Conservation (phyloP, 2,888 invertebrate genomes). For the Rotaria socialis region DNA sequence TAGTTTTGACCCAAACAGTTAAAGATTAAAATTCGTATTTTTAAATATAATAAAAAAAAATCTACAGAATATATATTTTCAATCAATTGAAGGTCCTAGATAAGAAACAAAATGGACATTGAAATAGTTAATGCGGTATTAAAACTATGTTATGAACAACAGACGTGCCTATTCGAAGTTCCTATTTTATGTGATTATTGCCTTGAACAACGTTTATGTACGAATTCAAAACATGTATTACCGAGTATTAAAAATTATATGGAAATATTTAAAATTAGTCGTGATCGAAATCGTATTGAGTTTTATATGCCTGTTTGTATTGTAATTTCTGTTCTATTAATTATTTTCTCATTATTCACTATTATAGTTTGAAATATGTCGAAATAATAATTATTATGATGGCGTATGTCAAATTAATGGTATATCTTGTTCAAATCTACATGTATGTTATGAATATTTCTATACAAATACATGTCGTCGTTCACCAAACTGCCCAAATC, state of each 20-base stretch:
- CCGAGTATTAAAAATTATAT: conserved; percentile 19
- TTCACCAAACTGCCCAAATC: neutral
- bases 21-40: neutral
- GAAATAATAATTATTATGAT: neutral
- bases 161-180: neutral
- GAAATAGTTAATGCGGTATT: neutral
- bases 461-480: neutral
- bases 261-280: conserved; percentile 20
- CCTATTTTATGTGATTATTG: neutral
- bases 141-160: neutral
- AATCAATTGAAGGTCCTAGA: neutral
- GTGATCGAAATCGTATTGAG: neutral
- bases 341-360: neutral
- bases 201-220: neutral
- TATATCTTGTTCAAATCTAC: neutral
- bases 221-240: neutral
- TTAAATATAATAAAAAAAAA: neutral
- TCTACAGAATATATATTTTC: neutral
- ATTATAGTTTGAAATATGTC: conserved; percentile 20
- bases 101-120: neutral
- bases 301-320: conserved; percentile 14
- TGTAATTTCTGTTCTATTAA: neutral
- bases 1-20: neutral
- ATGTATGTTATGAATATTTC: conserved; percentile 29
- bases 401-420: neutral